These are phyloP conservation scores for Ectemnius continuus DNA, from an alignment of 2,888 invertebrate species.

Conservation along the genomic window DNA sequence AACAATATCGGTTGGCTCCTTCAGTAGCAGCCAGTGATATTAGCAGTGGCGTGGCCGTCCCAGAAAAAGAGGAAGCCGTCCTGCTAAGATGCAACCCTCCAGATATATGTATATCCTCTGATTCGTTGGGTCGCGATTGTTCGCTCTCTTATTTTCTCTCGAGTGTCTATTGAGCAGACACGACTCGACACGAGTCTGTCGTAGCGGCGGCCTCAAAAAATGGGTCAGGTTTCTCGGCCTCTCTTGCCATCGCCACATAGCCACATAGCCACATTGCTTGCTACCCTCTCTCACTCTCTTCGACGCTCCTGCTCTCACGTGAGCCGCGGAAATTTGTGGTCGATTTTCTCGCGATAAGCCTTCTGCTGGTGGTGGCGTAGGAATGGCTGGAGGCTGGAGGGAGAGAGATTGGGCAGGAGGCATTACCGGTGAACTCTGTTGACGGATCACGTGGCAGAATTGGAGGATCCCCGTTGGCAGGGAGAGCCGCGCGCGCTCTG, in stretches of 20 bases:
- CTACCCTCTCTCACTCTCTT: background rate
- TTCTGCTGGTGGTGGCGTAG: constrained; percentile 12
- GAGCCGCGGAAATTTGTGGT: constrained; percentile 29
- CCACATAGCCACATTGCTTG: background rate
- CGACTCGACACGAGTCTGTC: background rate
- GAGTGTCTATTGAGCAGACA: background rate
- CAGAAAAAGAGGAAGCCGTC: background rate
- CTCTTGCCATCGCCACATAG: background rate
- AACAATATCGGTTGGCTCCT: no score
- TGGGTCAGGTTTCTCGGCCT: constrained; percentile 5
- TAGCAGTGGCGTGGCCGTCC: background rate
- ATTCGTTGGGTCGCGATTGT: background rate
- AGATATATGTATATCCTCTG: no score
- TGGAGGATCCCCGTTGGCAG: constrained; percentile 46
- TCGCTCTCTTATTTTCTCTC: background rate
- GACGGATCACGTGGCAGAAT: constrained; percentile 62
- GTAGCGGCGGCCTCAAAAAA: background rate
- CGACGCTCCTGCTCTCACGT: background rate
- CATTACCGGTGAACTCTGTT: constrained; percentile 45
- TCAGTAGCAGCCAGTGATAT: background rate
- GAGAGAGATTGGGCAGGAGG: no score
- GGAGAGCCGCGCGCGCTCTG: constrained; percentile 35
- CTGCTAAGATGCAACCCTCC: no score
- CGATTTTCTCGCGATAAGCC: constrained; percentile 31
- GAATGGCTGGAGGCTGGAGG: background rate